A percentile compares a stretch with the other conserved stretches of the same genome.
phyloP scores from a whole-genome alignment of 2,797 vertebrate genomes.

The Chelon labrosus region DNA sequence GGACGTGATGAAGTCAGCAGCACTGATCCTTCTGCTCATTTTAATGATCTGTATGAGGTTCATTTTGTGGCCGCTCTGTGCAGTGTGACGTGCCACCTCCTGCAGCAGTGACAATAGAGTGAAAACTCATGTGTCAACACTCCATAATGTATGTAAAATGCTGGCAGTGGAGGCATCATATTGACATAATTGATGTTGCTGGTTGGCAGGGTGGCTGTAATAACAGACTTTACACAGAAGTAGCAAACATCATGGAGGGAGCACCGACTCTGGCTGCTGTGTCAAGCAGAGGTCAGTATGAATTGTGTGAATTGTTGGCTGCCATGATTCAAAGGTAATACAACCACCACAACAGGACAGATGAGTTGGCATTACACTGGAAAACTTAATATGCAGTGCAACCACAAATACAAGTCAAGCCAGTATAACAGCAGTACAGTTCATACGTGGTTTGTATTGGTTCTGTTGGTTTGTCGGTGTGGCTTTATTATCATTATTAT shows the following conservation, averaged over 20 bases:
- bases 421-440: not conserved
- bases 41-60: constrained; percentile 46
- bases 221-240: constrained; percentile 62
- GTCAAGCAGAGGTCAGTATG: constrained; percentile 47
- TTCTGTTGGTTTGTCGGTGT: not conserved
- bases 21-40: constrained; percentile 24
- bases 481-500: not conserved
- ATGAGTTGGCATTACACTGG: constrained; percentile 19
- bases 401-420: not conserved
- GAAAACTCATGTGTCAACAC: constrained; percentile 67
- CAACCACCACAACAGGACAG: constrained; percentile 32
- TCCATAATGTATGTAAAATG: constrained; percentile 58
- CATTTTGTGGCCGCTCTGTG: constrained; percentile 25
- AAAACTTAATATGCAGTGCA: constrained; percentile 16
- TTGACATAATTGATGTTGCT: constrained; percentile 73
- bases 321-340: constrained; percentile 26
- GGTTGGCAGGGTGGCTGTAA: constrained; percentile 58
- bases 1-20: constrained; percentile 8
- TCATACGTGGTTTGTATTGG: not conserved
- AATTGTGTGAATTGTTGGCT: constrained; percentile 60
- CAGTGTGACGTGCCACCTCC: constrained; percentile 5
- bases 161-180: constrained; percentile 61
- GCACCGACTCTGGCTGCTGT: constrained; percentile 50
- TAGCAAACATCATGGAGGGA: constrained; percentile 45
- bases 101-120: constrained; percentile 32